phyloP scores from a whole-genome alignment of 1,140 invertebrate species.

The Globodera ellingtonae region DNA sequence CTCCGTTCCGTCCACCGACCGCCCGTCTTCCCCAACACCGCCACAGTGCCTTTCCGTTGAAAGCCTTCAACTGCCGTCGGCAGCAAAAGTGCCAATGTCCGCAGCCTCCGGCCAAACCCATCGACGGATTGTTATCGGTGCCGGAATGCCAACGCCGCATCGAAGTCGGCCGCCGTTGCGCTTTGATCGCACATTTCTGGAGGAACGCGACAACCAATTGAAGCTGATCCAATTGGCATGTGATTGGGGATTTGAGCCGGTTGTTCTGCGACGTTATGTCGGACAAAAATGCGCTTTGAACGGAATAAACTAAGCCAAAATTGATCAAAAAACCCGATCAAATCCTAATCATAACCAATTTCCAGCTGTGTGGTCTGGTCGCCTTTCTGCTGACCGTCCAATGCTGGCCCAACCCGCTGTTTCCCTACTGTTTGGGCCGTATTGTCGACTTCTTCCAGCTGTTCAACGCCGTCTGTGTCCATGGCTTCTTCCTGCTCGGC shows the following conservation, averaged over 20 bases:
- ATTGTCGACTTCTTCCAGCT: slow-evolving; percentile 33
- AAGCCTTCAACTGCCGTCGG: background rate
- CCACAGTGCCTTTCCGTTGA: slow-evolving; percentile 11
- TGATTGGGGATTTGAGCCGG: background rate
- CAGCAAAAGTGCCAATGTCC: background rate
- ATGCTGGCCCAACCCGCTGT: slow-evolving; percentile 29
- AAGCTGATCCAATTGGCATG: slow-evolving; percentile 32
- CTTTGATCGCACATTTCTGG: slow-evolving; percentile 28
- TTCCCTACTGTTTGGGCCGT: slow-evolving; percentile 10
- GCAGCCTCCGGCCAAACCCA: background rate
- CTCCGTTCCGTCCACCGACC: background rate
- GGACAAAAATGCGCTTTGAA: background rate
- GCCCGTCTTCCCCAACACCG: background rate
- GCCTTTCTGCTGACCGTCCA: slow-evolving; percentile 29
- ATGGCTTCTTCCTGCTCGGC: slow-evolving; percentile 28
- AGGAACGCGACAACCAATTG: slow-evolving; percentile 30
- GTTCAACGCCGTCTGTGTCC: slow-evolving; percentile 39
- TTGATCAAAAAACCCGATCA: background rate
- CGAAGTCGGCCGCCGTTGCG: slow-evolving; percentile 15
- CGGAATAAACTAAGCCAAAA: background rate
- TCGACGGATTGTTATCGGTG: background rate
- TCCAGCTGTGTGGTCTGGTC: slow-evolving; percentile 22
- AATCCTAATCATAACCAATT: too few relatives aligned
- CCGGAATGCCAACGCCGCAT: background rate
- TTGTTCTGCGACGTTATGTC: background rate